These are phyloP conservation scores for Lathamus discolor DNA, from an alignment of 2,113 vertebrate species.

Conservation along the genomic window DNA sequence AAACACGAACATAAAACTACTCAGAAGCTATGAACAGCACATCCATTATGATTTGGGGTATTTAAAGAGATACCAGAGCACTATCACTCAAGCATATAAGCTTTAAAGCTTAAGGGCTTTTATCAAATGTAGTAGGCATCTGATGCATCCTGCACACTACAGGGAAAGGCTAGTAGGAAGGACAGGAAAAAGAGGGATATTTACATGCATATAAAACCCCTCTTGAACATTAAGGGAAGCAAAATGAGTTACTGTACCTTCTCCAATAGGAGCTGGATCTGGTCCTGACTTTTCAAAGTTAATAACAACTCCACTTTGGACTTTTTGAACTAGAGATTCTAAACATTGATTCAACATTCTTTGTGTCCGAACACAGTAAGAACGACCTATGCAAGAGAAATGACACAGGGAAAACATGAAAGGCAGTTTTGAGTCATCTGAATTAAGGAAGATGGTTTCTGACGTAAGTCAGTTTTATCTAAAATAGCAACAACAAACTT, in stretches of 20 bases:
- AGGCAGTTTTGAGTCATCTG: background rate
- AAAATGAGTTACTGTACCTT: slow-evolving; percentile 71
- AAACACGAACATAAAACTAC: background rate
- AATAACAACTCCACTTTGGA: slow-evolving; percentile 86
- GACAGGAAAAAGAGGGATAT: background rate
- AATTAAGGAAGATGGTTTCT: background rate
- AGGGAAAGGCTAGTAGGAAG: background rate
- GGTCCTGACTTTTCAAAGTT: slow-evolving; percentile 85
- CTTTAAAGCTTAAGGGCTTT: background rate
- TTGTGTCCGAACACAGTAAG: slow-evolving; percentile 83
- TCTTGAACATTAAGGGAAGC: background rate
- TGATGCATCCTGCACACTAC: background rate
- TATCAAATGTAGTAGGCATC: background rate
- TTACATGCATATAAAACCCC: background rate
- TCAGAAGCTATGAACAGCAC: background rate
- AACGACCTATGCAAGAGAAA: slow-evolving; percentile 73
- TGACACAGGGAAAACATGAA: background rate
- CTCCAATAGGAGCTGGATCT: slow-evolving; percentile 77
- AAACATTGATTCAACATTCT: slow-evolving; percentile 86
- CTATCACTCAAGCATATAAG: background rate
- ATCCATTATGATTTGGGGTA: background rate
- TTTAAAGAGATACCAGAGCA: background rate
- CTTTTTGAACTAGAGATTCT: slow-evolving; percentile 84
- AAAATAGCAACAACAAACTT: background rate
- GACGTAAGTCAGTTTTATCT: background rate